These are phyloP conservation scores for Portunus trituberculatus DNA, from an alignment of 1,140 invertebrate species.

Conservation along the genomic window DNA sequence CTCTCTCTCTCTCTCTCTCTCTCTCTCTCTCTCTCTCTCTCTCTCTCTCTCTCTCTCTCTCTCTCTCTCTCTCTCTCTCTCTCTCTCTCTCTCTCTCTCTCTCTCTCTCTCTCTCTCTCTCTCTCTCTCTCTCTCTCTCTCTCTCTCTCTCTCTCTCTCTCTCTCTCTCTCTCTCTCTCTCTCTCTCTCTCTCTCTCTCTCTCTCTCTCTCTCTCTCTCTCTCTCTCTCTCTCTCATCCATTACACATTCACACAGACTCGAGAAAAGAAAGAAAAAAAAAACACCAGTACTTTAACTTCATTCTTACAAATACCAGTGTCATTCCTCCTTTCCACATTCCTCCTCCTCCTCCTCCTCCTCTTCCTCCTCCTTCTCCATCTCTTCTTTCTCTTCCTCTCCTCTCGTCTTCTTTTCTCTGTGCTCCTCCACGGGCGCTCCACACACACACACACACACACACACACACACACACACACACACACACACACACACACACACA, in stretches of 20 bases:
- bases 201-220: background rate
- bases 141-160: background rate
- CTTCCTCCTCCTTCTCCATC: background rate
- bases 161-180: background rate
- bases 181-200: background rate
- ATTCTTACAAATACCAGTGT: background rate
- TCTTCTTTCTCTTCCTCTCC: background rate
- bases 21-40: too few relatives aligned
- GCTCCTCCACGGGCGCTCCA: background rate
- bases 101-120: background rate
- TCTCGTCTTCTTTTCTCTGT: background rate
- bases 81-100: background rate
- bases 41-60: background rate
- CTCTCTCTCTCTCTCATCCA: background rate
- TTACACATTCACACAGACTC: background rate
- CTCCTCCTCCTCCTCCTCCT: slow-evolving; percentile 45
- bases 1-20: too few relatives aligned
- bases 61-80: background rate
- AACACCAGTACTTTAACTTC: background rate
- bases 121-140: background rate
- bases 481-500: too few relatives aligned
- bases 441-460: too few relatives aligned
- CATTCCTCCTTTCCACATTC: slow-evolving; percentile 16
- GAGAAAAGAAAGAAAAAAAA: background rate
- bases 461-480: too few relatives aligned